Conservation (phyloP, 2,113 vertebrate species). For the pig (Sus scrofa) region T2T-Sscrofa CM000819.6:129573501-129574000, state of each 20-base stretch:
- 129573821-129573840: background rate
- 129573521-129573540: background rate
- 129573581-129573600: background rate
- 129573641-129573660: background rate
- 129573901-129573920: too few species aligned
- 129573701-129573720: background rate
- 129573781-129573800: too few species aligned
- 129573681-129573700: background rate
- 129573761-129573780: too few species aligned
- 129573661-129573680: background rate
- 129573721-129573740: background rate
- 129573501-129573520: background rate
- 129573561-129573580: background rate
- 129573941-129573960: too few species aligned
- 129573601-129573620: background rate
- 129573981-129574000: too few species aligned
- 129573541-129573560: constrained; percentile 14
- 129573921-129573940: too few species aligned
- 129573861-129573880: background rate
- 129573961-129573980: too few species aligned
- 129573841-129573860: background rate
- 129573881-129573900: too few species aligned
- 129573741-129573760: background rate
- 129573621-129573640: rapidly evolving
- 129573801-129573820: too few species aligned